Evolutionary conservation across 2,888 invertebrate species (phyloP).

Genomic region (Mystacides longicornis): DNA sequence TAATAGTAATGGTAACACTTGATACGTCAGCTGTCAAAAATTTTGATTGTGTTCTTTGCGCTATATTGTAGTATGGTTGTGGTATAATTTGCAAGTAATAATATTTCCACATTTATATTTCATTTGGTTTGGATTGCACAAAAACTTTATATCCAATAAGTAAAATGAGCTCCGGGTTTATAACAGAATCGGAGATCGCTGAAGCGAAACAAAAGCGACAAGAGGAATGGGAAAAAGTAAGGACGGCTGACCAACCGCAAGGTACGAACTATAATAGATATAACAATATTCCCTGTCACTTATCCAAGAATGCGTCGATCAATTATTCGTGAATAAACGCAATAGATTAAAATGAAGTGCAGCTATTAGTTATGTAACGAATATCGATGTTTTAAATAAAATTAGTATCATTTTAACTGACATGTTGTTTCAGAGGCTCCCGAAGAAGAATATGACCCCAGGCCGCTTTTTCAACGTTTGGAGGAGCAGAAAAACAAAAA

Average conservation of each 20-base stretch:
- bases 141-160: background rate
- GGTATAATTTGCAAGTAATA: too few species aligned
- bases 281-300: too few species aligned
- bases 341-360: background rate
- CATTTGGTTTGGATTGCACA: too few species aligned
- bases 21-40: too few species aligned
- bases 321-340: background rate
- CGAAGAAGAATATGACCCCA: constrained; percentile 69
- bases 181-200: constrained; percentile 78
- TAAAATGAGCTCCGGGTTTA: constrained; percentile 84
- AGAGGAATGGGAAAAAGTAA: constrained; percentile 95
- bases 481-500: constrained; percentile 89
- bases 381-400: background rate
- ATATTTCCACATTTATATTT: too few species aligned
- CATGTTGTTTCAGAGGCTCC: constrained; percentile 75
- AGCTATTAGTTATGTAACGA: background rate
- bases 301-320: too few species aligned
- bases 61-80: too few species aligned
- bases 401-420: too few species aligned
- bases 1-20: too few species aligned
- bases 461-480: constrained; percentile 86
- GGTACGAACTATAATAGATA: too few species aligned
- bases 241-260: constrained; percentile 82
- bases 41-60: too few species aligned
- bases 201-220: constrained; percentile 76